Evolutionary conservation across 1,140 invertebrate genomes (phyloP), one percentile per base, ranked within the genome.

Genomic region (Anoplophora glabripennis): DNA sequence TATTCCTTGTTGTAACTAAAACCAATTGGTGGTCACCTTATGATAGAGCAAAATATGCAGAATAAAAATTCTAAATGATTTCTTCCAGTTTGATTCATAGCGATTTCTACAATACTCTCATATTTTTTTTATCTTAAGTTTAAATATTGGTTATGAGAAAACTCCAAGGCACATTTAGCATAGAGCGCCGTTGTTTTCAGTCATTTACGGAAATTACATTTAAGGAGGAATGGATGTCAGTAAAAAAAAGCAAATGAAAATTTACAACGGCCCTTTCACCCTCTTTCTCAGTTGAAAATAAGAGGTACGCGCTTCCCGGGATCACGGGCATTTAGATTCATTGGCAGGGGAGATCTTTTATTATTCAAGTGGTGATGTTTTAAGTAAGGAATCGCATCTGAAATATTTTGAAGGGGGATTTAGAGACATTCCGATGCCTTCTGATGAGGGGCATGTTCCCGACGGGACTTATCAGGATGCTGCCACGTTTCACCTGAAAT

Each of bases 301-400:
- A 28, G 21, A 28, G 21, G 21, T 28, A 28, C 21, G 21, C 21
- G 21, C 21, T 28, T 28, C 21, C 5, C 21, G 42, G 51, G 42
- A 58, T 52, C 48, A 57, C 46, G 17, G 37, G 48, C 56, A 58
- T 58, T 58, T 57, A 58, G 49, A 58, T 58, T 58, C 56, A 58
- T 58, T 48, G 37, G 34, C 28, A 14, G 53, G 55, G 45, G 48
- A 55, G 37, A 4, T 17, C 40, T 61, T 42, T 56, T 55, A 61
- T 61, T 61, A 61, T 61, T 61, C 59, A 61, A 61, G 55, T 61
- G 46, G 53, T 40, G 51, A 53, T 49, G 35, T 52, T 59, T 59
- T 52, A 59, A 59, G 45, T 61, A 51, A 52, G 53, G 53, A 44
- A 61, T 47, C 48, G 40, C 54, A 62, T 53, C 40, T 62, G 54